Conservation (phyloP, 2,888 invertebrate genomes). For the Hemaris fuciformis region DNA sequence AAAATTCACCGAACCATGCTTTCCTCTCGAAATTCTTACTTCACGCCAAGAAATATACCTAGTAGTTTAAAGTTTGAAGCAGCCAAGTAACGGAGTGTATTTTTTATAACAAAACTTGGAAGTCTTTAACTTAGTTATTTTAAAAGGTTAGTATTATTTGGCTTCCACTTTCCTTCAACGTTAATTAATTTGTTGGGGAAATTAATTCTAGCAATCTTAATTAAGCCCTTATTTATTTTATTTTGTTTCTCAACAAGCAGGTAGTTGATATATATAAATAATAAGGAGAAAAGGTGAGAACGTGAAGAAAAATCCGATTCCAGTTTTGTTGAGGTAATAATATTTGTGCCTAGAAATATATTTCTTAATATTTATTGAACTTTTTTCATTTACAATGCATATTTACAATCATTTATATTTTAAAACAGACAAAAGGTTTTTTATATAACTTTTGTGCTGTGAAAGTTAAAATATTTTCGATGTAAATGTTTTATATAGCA, state of each 20-base stretch:
- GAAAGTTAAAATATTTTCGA: no score
- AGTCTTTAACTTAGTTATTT: background rate
- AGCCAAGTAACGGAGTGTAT: background rate
- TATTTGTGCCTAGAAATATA: no score
- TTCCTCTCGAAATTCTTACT: background rate
- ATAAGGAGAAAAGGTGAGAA: background rate
- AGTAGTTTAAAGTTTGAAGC: background rate
- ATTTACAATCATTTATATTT: no score
- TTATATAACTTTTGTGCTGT: no score
- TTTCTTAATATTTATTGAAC: no score
- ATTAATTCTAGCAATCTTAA: background rate
- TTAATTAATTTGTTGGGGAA: background rate
- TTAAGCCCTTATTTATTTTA: no score
- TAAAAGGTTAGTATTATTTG: background rate
- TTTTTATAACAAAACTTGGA: background rate
- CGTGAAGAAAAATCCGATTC: no score
- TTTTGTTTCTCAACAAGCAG: no score
- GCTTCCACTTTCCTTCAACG: background rate
- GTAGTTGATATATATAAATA: background rate
- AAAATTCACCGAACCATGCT: background rate
- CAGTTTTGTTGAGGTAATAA: no score
- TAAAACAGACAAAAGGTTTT: no score
- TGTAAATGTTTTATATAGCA: background rate
- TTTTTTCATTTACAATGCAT: no score
- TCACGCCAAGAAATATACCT: background rate